phyloP scores from a whole-genome alignment of 2,888 invertebrate species.

The Athalia circularis region DNA sequence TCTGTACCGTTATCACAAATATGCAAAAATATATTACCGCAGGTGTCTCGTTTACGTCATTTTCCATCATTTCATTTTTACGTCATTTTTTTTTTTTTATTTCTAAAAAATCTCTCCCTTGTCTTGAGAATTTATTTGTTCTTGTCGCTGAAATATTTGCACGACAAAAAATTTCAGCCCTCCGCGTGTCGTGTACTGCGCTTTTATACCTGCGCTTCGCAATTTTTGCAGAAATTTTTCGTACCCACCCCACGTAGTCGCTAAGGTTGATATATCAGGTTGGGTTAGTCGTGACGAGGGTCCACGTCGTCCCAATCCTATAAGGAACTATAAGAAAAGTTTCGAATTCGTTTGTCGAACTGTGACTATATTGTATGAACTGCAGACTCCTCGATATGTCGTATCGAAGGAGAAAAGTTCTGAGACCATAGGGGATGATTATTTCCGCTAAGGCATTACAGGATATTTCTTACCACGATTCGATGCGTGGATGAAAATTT shows the following conservation, averaged over 20 bases:
- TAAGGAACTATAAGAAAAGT: conserved; percentile 25
- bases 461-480: too few relatives aligned
- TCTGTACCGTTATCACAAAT: conserved; percentile 64
- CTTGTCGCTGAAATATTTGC: not conserved
- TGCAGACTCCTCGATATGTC: not conserved
- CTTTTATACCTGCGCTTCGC: too few relatives aligned
- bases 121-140: not conserved
- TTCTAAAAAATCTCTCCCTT: not conserved
- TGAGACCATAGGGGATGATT: too few relatives aligned
- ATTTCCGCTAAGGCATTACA: too few relatives aligned
- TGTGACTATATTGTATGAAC: not conserved
- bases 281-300: conserved; percentile 32
- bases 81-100: not conserved
- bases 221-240: not conserved
- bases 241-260: conserved; percentile 9
- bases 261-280: conserved; percentile 25
- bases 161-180: too few relatives aligned
- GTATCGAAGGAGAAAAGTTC: not conserved
- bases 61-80: conserved; percentile 37
- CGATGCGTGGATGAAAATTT: too few relatives aligned
- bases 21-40: conserved; percentile 59
- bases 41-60: conserved; percentile 58
- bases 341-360: conserved; percentile 3
- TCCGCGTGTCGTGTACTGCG: too few relatives aligned
- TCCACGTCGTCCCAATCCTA: conserved; percentile 16